phyloP scores from a whole-genome alignment of 2,797 vertebrate genomes.

The Peromyscus attwateri region DNA sequence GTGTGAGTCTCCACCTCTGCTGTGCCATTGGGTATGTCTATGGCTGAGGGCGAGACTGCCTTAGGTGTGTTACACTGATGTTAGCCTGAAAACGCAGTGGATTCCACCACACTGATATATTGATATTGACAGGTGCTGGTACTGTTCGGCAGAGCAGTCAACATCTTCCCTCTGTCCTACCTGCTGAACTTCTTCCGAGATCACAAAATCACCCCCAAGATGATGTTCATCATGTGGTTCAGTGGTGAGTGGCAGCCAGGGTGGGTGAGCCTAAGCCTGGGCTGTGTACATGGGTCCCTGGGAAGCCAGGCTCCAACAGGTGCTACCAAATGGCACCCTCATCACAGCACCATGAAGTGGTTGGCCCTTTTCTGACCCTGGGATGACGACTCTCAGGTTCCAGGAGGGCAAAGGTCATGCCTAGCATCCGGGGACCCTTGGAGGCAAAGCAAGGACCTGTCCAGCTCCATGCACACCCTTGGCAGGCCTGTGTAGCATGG shows the following conservation, averaged over 20 bases:
- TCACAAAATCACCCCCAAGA: conserved; percentile 99
- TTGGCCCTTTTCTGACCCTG: accelerated
- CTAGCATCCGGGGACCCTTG: background rate
- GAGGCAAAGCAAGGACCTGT: background rate
- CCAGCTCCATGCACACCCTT: background rate
- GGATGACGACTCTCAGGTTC: background rate
- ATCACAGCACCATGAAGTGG: accelerated
- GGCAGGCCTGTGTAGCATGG: background rate
- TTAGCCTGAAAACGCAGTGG: background rate
- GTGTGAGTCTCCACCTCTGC: too few relatives aligned
- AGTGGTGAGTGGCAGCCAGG: conserved; percentile 92
- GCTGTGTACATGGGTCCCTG: background rate
- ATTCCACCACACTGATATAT: background rate
- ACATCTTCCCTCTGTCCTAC: conserved; percentile 98
- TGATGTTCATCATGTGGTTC: conserved; percentile 99
- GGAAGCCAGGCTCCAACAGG: background rate
- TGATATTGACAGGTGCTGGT: conserved; percentile 93
- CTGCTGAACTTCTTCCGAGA: conserved; percentile 98
- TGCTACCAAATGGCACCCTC: background rate
- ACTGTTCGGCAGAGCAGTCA: conserved; percentile 96
- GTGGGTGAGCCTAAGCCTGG: background rate
- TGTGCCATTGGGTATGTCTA: too few relatives aligned
- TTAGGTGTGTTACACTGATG: background rate
- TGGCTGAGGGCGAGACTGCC: background rate
- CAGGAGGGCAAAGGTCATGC: background rate